phyloP scores from a whole-genome alignment of 1,140 invertebrate species.

The Palaemon carinicauda region DNA sequence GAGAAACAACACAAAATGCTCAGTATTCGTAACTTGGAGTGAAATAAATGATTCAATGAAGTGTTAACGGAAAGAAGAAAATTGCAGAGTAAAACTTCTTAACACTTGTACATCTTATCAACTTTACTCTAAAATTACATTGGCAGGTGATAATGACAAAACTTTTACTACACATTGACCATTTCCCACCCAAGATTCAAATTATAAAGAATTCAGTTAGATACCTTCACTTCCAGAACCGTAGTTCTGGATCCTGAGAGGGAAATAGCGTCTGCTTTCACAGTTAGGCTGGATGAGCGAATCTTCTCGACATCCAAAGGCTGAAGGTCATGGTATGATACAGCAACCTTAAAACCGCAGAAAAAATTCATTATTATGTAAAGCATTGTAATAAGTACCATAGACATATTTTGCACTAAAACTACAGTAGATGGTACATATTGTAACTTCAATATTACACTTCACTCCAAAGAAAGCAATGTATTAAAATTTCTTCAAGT shows the following conservation, averaged over 20 bases:
- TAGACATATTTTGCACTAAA: too few relatives aligned
- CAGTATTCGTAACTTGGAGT: not conserved
- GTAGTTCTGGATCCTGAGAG: slow-evolving; percentile 13
- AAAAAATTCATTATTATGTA: not conserved
- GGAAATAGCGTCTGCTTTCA: slow-evolving; percentile 46
- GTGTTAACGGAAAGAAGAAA: not conserved
- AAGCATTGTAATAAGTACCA: not conserved
- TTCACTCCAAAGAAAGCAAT: too few relatives aligned
- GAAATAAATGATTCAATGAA: not conserved
- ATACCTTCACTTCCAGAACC: slow-evolving; percentile 37
- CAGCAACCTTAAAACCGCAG: slow-evolving; percentile 36
- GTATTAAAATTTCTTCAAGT: too few relatives aligned
- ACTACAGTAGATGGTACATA: too few relatives aligned
- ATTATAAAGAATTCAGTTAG: not conserved
- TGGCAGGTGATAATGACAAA: not conserved
- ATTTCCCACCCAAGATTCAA: not conserved
- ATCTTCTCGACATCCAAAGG: slow-evolving; percentile 50
- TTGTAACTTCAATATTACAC: too few relatives aligned
- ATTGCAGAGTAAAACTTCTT: not conserved
- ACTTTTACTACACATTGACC: not conserved
- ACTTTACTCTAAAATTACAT: not conserved
- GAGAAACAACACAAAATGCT: not conserved
- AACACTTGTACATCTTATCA: not conserved
- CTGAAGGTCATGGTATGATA: slow-evolving; percentile 57
- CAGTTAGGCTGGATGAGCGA: slow-evolving; percentile 44